Percentiles rank a stretch among this genome's conserved stretches.
Evolutionary conservation across 2,113 vertebrate genomes (phyloP).

Genomic region (Passer domesticus): DNA sequence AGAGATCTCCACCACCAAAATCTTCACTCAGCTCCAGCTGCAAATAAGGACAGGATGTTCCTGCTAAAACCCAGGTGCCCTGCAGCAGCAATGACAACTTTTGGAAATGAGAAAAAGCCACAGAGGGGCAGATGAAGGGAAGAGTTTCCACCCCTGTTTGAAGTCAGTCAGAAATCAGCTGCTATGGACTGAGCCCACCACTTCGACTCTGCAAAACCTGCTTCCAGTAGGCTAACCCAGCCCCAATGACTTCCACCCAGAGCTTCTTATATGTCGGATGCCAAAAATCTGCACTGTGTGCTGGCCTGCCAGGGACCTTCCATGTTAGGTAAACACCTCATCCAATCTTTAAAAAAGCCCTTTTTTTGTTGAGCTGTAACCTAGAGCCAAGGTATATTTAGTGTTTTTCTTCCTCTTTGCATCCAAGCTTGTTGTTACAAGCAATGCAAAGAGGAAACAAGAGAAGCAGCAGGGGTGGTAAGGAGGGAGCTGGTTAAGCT

Average conservation of each 20-base stretch:
- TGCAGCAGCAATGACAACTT: not conserved
- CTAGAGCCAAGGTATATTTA: not conserved
- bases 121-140: not conserved
- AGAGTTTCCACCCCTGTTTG: not conserved
- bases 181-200: not conserved
- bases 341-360: not conserved
- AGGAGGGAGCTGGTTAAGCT: not conserved
- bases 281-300: not conserved
- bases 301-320: not conserved
- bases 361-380: not conserved
- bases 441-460: not conserved
- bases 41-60: rapidly evolving
- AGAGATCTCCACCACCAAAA: not conserved
- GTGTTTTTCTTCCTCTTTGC: not conserved
- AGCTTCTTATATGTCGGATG: not conserved
- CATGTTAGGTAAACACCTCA: rapidly evolving
- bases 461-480: not conserved
- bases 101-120: not conserved
- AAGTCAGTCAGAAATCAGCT: not conserved
- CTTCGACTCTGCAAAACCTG: not conserved
- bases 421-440: not conserved
- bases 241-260: not conserved
- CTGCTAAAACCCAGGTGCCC: not conserved
- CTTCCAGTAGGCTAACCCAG: not conserved
- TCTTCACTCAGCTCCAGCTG: not conserved